Evolutionary conservation across 2,797 vertebrate genomes (phyloP), one percentile per base, ranked within the genome.

Genomic region (Yasuhikotakia modesta): DNA sequence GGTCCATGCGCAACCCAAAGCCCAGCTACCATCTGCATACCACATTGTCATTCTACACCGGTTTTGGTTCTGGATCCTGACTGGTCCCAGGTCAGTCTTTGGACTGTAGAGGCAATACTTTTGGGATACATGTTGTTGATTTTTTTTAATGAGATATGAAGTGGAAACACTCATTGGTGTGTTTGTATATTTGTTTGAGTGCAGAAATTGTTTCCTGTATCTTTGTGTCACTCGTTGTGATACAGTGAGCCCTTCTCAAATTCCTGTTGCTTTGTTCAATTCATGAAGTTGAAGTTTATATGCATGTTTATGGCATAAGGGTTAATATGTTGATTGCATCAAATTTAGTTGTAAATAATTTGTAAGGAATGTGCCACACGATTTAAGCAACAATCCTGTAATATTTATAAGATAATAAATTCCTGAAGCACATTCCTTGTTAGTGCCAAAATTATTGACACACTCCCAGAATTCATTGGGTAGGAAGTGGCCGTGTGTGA

Each of bases 141-240:
- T 69, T 63, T 70, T 61, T 73, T 66, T 81, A 60, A 70, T 14
- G 75, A 70, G 66, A 73, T 72, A 61, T 76, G 73, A 76, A 61
- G 79, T 73, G 73, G 8, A 70, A 60, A 66, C 43, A 52, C 60
- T 66, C 24, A 58, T 30, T 19, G 48, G 53, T n/a, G 48, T 77
- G 83, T 74, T 71, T 85, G 81, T 79, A 83, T 81, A 81, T 83
- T 71, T 79, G 81, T 83, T 64, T 45, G 73, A 64, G 24, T 57
- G 73, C 65, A 53, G 13, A 52, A 13, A 1, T 45, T 43, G 46
- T 53, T 10, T 73, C 57, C 65, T 39, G 52, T 11, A 32, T 65
- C 16, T 24, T 68, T 61, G 13, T 57, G 27, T 55, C 11, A 13
- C 39, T 4, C 22, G 11, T 2, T 24, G 73, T 71, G 61, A 24